Evolutionary conservation across 2,888 invertebrate species (phyloP), one percentile per base, ranked within the genome.

Genomic region (Rhodophaea formosa): DNA sequence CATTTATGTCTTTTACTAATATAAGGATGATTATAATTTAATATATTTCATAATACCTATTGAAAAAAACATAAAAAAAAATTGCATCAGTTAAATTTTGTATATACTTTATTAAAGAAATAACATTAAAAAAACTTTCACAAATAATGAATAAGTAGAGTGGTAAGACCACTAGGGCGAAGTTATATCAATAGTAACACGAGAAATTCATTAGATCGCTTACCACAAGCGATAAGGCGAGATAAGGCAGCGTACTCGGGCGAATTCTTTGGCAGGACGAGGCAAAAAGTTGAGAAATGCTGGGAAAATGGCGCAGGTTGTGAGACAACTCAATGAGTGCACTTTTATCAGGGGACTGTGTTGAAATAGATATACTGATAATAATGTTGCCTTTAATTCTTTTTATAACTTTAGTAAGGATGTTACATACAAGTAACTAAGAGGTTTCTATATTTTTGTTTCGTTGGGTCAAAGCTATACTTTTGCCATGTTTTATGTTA

Each of bases 171-270:
- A 23, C 23, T 23, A 39, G 43, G 16, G 16, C 35, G 39, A 10
- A 51, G 51, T 35, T 51, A 16, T 51, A 51, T 51, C 51, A 51
- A 51, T 51, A 51, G 51, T 15, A 59, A 83, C 84, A 85, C 70
- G 70, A 69, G 77, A 84, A 83, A 62, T 63, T 75, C 81, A 82
- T 84, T 83, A 83, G 72, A 68, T 66, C 64, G 62, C 69, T 72
- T 66, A 80, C 84, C 81, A 62, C 82, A 79, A 76, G 68, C 65
- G 80, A 77, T 80, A 77, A 77, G 64, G 53, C 42, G 29, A 65
- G 65, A 68, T 69, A 70, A 61, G 51, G 35, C 16, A 35, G 35
- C 16, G 17, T 39, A n/a, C 12, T 10, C 51, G 17, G 35, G 51
- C 51, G 51, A 51, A 39, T 51, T 51, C 35, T 16, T 51, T 1